phyloP scores from a whole-genome alignment of 1,140 invertebrate genomes.

The Papilio dardanus region DNA sequence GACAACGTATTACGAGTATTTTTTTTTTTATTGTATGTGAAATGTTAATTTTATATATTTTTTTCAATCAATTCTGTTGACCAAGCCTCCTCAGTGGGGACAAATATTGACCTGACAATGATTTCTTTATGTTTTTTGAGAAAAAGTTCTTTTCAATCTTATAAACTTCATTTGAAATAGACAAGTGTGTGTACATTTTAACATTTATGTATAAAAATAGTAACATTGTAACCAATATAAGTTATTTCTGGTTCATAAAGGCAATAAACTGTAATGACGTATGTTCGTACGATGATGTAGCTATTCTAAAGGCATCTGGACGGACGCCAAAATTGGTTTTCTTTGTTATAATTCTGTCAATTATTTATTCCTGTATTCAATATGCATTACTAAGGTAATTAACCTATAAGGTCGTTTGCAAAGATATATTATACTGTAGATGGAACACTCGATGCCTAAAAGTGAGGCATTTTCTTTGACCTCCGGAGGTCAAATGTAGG shows the following conservation, averaged over 20 bases:
- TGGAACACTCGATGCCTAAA: no score
- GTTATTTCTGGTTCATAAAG: slow-evolving; percentile 7
- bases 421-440: no score
- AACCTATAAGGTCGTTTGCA: no score
- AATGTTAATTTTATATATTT: no score
- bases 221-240: not conserved
- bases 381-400: not conserved
- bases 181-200: not conserved
- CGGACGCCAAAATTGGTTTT: slow-evolving; percentile 23
- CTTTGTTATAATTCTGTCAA: not conserved
- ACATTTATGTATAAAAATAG: not conserved
- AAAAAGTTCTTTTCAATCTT: no score
- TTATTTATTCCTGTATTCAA: not conserved
- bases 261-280: slow-evolving; percentile 12
- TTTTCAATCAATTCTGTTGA: no score
- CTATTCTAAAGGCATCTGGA: not conserved
- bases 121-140: no score
- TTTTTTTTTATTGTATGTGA: not conserved
- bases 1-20: not conserved
- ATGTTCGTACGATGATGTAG: slow-evolving; percentile 1
- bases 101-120: no score
- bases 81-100: no score
- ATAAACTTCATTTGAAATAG: not conserved
- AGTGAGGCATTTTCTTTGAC: no score
- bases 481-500: no score